A percentile compares a stretch with the other conserved stretches of the same genome.
Evolutionary conservation across 2,797 vertebrate species (phyloP).

Genomic region (Labeo calbasu): DNA sequence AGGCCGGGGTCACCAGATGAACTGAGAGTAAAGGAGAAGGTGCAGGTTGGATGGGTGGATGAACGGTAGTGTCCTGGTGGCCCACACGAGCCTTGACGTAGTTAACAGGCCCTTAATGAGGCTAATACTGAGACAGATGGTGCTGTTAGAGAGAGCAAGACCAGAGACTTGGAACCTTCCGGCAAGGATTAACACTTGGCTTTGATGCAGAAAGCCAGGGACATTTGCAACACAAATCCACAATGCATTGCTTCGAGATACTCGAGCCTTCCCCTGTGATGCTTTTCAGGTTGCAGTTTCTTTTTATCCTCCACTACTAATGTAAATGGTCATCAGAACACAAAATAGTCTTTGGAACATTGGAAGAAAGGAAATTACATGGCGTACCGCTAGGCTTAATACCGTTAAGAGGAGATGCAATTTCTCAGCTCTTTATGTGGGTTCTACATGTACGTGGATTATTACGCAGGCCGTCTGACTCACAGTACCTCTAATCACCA

Average conservation of each 20-base stretch:
- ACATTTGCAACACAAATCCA: constrained; percentile 54
- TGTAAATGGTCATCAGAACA: constrained; percentile 34
- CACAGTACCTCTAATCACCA: constrained; percentile 28
- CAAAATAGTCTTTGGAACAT: constrained; percentile 9
- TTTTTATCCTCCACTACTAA: neutral
- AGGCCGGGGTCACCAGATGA: constrained; percentile 32
- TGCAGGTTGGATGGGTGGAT: constrained; percentile 8
- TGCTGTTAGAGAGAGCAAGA: constrained; percentile 66
- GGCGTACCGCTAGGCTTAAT: constrained; percentile 23
- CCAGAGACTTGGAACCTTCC: constrained; percentile 53
- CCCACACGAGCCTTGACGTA: constrained; percentile 65
- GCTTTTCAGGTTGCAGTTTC: constrained; percentile 25
- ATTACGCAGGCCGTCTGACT: constrained; percentile 24
- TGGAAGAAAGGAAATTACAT: constrained; percentile 45
- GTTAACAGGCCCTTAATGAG: constrained; percentile 81
- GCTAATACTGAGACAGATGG: constrained; percentile 84
- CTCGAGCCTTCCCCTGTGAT: neutral
- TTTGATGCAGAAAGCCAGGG: constrained; percentile 50
- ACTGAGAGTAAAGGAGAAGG: constrained; percentile 5
- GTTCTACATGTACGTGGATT: constrained; percentile 44
- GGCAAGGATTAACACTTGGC: constrained; percentile 56
- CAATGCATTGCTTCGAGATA: constrained; percentile 30
- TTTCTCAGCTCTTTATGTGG: constrained; percentile 47
- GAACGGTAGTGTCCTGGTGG: constrained; percentile 34
- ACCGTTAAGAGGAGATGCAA: constrained; percentile 28